These are phyloP conservation scores for Eustalomyia histrio DNA, from an alignment of 2,888 invertebrate genomes.

Conservation along the genomic window DNA sequence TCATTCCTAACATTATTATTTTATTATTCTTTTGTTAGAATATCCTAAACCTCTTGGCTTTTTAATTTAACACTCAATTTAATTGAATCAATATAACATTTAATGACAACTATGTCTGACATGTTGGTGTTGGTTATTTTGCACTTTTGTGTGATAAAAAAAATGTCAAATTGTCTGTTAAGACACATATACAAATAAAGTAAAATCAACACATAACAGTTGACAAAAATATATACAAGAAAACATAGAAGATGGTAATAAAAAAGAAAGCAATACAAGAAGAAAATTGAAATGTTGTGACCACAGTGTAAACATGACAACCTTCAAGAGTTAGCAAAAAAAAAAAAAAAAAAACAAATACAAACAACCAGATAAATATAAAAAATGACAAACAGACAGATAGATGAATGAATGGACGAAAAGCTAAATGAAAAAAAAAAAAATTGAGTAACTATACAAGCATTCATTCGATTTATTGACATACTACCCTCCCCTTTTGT, in stretches of 20 bases:
- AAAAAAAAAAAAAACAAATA: too few species aligned
- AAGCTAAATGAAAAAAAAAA: background rate
- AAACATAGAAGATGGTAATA: background rate
- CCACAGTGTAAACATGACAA: constrained; percentile 14
- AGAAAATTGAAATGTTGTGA: constrained; percentile 15
- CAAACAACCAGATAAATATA: background rate
- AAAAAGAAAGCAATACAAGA: background rate
- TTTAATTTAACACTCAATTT: constrained; percentile 10
- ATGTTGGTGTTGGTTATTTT: background rate
- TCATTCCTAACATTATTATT: too few species aligned
- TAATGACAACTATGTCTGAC: background rate
- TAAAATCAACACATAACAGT: background rate
- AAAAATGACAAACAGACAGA: background rate
- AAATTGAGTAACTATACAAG: background rate
- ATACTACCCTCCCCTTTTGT: background rate
- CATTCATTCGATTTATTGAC: constrained; percentile 2
- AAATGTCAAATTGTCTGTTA: constrained; percentile 26
- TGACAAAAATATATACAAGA: background rate
- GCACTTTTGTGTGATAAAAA: constrained; percentile 6
- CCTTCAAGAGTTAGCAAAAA: constrained; percentile 7
- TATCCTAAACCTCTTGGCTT: background rate
- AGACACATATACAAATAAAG: background rate
- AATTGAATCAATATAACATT: constrained; percentile 9
- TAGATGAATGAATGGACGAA: background rate
- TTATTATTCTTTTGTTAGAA: too few species aligned